Percentiles rank a stretch among this genome's conserved stretches.
phyloP scores from a whole-genome alignment of 2,113 vertebrate species.

The Scomber colias region DNA sequence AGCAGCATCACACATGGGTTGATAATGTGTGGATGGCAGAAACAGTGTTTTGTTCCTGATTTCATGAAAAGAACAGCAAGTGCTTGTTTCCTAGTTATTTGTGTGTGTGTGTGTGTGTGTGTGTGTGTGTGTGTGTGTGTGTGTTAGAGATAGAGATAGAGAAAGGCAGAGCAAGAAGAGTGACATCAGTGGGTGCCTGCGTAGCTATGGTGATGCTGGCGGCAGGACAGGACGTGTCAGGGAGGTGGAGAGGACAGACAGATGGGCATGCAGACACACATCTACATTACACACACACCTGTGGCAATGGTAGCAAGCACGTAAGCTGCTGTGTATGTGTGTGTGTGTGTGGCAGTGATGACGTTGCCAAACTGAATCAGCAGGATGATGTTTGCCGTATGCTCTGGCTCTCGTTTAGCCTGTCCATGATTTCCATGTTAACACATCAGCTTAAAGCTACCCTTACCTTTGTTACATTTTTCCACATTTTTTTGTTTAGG shows the following conservation, averaged over 20 bases:
- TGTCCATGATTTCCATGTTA: constrained; percentile 21
- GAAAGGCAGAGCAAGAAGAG: not conserved
- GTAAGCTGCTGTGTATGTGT: constrained; percentile 26
- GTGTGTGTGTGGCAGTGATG: constrained; percentile 33
- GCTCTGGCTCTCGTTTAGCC: constrained; percentile 6
- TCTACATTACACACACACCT: constrained; percentile 31
- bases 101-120: not conserved
- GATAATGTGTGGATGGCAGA: constrained; percentile 18
- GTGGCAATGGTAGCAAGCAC: constrained; percentile 32
- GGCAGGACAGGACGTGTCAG: constrained; percentile 57
- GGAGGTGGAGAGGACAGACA: constrained; percentile 32
- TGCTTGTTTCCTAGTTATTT: constrained; percentile 24
- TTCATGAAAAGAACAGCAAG: constrained; percentile 35
- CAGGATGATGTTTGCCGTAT: constrained; percentile 33
- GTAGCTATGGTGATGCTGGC: constrained; percentile 65
- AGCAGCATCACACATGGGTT: constrained; percentile 27
- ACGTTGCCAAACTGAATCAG: constrained; percentile 46
- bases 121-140: not conserved
- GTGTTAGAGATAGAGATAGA: not conserved
- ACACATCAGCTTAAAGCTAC: constrained; percentile 28
- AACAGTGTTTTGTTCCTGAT: constrained; percentile 31
- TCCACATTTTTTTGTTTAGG: too few relatives aligned
- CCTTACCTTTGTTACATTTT: too few relatives aligned
- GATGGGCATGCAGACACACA: not conserved
- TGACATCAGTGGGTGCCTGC: constrained; percentile 57